Conservation (phyloP, 2,113 vertebrate species). For the Lonchura striata region DNA sequence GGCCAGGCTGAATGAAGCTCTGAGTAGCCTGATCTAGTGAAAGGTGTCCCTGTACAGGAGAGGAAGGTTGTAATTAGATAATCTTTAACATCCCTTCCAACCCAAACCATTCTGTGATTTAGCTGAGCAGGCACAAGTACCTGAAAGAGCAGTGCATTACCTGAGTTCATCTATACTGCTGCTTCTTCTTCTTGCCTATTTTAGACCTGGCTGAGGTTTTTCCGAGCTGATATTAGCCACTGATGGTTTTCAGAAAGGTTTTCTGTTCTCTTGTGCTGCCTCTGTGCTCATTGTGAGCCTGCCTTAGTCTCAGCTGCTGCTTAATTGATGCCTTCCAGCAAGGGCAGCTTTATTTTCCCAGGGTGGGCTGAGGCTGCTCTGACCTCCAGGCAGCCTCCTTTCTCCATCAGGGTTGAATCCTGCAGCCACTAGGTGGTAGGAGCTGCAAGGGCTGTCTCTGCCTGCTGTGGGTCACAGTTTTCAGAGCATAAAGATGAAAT, state of each 20-base stretch:
- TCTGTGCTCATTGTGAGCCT: neutral
- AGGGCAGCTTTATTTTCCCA: neutral
- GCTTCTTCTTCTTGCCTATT: neutral
- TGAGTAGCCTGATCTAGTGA: neutral
- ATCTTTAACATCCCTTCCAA: neutral
- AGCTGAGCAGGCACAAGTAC: neutral
- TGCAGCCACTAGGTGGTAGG: constrained; percentile 61
- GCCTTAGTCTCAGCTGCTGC: neutral
- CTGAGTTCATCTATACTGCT: neutral
- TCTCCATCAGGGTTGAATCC: neutral
- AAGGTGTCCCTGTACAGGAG: neutral
- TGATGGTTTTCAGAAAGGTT: neutral
- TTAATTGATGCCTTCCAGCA: accelerated
- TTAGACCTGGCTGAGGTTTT: neutral
- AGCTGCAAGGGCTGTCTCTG: constrained; percentile 14
- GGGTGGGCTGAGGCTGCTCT: neutral
- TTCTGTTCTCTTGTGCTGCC: neutral
- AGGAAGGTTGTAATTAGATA: neutral
- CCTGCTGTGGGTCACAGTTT: neutral
- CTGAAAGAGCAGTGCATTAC: neutral
- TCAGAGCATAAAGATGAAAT: neutral
- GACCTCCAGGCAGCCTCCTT: neutral
- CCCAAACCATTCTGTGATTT: neutral
- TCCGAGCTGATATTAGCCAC: neutral
- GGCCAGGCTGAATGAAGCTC: neutral